These are phyloP conservation scores for Trichogramma pretiosum DNA, from an alignment of 1,140 invertebrate species.

Conservation along the genomic window DNA sequence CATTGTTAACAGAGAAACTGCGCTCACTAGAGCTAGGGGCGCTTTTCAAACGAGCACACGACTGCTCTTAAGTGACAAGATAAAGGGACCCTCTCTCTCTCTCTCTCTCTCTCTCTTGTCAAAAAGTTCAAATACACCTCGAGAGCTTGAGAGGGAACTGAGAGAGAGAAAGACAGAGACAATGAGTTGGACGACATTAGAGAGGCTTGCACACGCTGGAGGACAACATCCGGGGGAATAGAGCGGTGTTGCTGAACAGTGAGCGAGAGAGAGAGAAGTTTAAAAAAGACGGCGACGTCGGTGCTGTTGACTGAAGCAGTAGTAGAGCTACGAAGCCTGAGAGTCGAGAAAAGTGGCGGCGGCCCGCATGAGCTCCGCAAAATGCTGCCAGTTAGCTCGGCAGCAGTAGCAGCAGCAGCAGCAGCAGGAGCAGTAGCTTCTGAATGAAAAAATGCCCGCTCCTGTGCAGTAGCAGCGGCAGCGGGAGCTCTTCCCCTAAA, in stretches of 20 bases:
- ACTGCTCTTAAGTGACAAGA: conserved; percentile 2
- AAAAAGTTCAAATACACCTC: conserved; percentile 11
- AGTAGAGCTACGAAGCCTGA: background rate
- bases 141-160: conserved; percentile 3
- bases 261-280: background rate
- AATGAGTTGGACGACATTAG: background rate
- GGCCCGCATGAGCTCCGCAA: conserved; percentile 5
- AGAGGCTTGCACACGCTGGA: too few relatives aligned
- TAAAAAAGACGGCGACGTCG: background rate
- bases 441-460: conserved; percentile 3
- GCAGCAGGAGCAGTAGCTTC: too few relatives aligned
- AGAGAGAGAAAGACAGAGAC: background rate
- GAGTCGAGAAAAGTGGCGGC: background rate
- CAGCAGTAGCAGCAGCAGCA: too few relatives aligned
- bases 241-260: too few relatives aligned
- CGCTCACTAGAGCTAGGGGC: background rate
- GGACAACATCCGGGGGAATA: too few relatives aligned
- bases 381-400: conserved; percentile 3
- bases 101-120: too few relatives aligned
- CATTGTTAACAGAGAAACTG: conserved; percentile 1
- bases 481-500: background rate
- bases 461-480: too few relatives aligned
- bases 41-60: background rate
- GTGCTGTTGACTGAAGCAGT: conserved; percentile 6
- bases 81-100: too few relatives aligned